A percentile compares a stretch with the other conserved stretches of the same genome.
phyloP scores from a whole-genome alignment of 1,140 invertebrate species.

The Papilio polyxenes region DNA sequence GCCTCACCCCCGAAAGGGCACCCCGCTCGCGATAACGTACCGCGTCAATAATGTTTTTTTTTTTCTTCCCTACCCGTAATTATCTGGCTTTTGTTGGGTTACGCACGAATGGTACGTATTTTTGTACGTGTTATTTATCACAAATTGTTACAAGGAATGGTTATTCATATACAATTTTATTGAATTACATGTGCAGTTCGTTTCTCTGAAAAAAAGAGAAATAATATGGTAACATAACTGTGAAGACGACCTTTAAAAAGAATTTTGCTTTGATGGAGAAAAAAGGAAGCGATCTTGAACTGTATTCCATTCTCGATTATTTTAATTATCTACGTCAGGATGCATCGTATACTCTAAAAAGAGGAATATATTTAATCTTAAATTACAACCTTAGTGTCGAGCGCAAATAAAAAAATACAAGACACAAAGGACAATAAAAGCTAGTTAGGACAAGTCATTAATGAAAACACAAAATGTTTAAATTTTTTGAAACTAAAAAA shows the following conservation, averaged over 20 bases:
- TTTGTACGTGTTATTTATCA: not conserved
- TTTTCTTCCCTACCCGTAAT: conserved; percentile 33
- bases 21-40: conserved; percentile 28
- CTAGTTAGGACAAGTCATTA: no score
- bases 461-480: no score
- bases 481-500: no score
- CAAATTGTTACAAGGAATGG: not conserved
- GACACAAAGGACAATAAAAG: no score
- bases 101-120: conserved; percentile 14
- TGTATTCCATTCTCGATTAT: not conserved
- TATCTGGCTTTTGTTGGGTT: conserved; percentile 39
- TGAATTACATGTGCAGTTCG: not conserved
- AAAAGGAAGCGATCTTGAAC: not conserved
- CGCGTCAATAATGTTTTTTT: conserved; percentile 45
- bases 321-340: not conserved
- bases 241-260: not conserved
- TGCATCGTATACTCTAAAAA: not conserved
- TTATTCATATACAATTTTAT: not conserved
- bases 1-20: not conserved
- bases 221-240: not conserved
- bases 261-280: not conserved
- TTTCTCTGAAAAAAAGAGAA: not conserved
- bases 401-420: no score
- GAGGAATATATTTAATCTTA: no score
- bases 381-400: no score